A percentile compares a stretch with the other conserved stretches of the same genome.
These are phyloP conservation scores for Elymnias hypermnestra DNA, from an alignment of 1,140 invertebrate genomes.

Conservation along the genomic window DNA sequence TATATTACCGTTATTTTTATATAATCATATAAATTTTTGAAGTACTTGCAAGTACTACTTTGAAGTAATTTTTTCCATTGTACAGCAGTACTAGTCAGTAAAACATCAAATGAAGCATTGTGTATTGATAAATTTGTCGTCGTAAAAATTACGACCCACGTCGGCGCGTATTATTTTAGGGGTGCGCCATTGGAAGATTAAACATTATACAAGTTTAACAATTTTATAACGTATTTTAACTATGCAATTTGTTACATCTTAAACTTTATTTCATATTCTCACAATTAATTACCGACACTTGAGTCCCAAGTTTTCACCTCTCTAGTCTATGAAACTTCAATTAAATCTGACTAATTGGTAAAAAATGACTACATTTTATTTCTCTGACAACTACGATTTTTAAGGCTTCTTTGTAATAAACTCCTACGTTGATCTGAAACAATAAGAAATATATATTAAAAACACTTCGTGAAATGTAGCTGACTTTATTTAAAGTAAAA, in stretches of 20 bases:
- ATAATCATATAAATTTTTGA: too few relatives aligned
- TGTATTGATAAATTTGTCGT: too few relatives aligned
- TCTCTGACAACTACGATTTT: conserved; percentile 45
- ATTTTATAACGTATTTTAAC: conserved; percentile 10
- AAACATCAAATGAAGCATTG: too few relatives aligned
- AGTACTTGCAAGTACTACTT: too few relatives aligned
- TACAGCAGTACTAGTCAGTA: too few relatives aligned
- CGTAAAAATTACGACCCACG: too few relatives aligned
- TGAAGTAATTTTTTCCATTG: too few relatives aligned
- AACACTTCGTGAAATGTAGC: too few relatives aligned
- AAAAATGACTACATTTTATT: conserved; percentile 28
- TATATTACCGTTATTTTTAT: too few relatives aligned
- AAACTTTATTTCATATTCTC: conserved; percentile 13
- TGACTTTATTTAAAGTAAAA: neutral
- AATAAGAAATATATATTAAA: conserved; percentile 15
- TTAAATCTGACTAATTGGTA: conserved; percentile 43
- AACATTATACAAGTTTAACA: too few relatives aligned
- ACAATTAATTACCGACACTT: conserved; percentile 42
- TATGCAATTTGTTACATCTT: conserved; percentile 4
- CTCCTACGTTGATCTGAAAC: conserved; percentile 72
- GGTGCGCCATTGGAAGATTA: too few relatives aligned
- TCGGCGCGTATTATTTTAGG: too few relatives aligned
- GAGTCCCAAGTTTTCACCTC: conserved; percentile 57
- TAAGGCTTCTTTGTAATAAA: conserved; percentile 74
- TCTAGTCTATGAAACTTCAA: conserved; percentile 35